Evolutionary conservation across 1,140 invertebrate genomes (phyloP), one percentile per base, ranked within the genome.

Genomic region (Arion vulgaris): DNA sequence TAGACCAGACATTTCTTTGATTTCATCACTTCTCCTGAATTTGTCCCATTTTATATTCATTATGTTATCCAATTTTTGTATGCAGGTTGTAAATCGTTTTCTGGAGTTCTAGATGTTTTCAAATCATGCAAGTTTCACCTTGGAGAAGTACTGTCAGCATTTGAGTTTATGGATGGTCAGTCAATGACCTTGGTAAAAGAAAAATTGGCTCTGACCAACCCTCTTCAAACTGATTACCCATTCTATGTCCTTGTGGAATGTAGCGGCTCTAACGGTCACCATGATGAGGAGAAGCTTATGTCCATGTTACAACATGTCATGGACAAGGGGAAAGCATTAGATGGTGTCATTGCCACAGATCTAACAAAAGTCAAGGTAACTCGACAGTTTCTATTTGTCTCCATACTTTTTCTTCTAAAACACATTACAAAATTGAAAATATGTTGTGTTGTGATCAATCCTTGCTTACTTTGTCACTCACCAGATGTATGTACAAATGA

Each of bases 241-340:
- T 98, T 98, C 92, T 98, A 99, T 90, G 95, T 98, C 87, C 89
- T 99, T 0, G 94, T 99, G 75, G 98, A 99, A 93, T 96, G 97
- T 0, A 95, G 96, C 28, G 97, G 97, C 13, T 97, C 96, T 84
- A 95, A 96, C 88, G 93, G 93, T 57, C 87, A 88, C 0, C 97
- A 98, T 90, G 97, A 98, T 91, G 94, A 95, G 89, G 96, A 97
- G 89, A 99, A 99, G 91, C 91, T 99, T 17, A 94, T 94, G 83
- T 89, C 91, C 0, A 98, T 99, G 88, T 91, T 99, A 0, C 94
- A 96, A 83, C 93, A 94, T 62, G 93, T 95, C 36, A 95, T 98
- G 94, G 92, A 93, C 0, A 91, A 94, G 26, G 95, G 94, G 17
- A 91, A 95, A 7, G 95, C 98, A 26, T 85, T 93, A 19, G 96